phyloP scores from a whole-genome alignment of 2,113 vertebrate genomes.

The Coturnix japonica region DNA sequence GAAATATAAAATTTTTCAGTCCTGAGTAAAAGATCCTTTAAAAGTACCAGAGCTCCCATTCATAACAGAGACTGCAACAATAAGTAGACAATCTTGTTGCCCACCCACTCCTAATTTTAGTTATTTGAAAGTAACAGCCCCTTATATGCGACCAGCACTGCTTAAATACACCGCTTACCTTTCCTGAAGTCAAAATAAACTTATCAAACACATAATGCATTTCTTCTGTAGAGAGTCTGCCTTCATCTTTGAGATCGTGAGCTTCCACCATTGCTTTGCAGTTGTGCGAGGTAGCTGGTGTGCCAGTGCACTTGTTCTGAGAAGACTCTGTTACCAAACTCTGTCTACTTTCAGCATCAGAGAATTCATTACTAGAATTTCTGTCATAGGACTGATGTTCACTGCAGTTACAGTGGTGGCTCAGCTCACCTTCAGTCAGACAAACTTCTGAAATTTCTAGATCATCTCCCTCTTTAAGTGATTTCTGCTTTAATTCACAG shows the following conservation, averaged over 20 bases:
- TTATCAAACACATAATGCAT: constrained; percentile 94
- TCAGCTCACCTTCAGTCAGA: constrained; percentile 59
- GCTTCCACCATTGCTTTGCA: constrained; percentile 74
- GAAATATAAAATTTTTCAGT: not conserved
- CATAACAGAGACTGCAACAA: not conserved
- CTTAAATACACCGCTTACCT: constrained; percentile 79
- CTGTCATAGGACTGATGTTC: constrained; percentile 55
- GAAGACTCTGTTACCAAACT: constrained; percentile 52
- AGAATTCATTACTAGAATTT: constrained; percentile 62
- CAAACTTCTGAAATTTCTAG: constrained; percentile 54
- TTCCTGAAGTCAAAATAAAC: constrained; percentile 97
- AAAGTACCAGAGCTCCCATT: not conserved
- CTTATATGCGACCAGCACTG: not conserved
- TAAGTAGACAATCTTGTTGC: not conserved
- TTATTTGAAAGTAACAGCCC: not conserved
- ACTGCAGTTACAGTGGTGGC: constrained; percentile 62
- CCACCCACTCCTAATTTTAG: not conserved
- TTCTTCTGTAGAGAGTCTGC: constrained; percentile 78
- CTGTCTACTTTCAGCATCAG: constrained; percentile 68
- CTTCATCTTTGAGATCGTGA: constrained; percentile 72
- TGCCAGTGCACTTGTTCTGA: constrained; percentile 63
- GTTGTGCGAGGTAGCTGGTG: constrained; percentile 82
- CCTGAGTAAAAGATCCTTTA: not conserved
- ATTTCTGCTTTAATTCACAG: constrained; percentile 73
- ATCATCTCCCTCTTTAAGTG: constrained; percentile 58